Evolutionary conservation across 1,140 invertebrate genomes (phyloP), one percentile per base, ranked within the genome.

Genomic region (Euglossa dilemma): DNA sequence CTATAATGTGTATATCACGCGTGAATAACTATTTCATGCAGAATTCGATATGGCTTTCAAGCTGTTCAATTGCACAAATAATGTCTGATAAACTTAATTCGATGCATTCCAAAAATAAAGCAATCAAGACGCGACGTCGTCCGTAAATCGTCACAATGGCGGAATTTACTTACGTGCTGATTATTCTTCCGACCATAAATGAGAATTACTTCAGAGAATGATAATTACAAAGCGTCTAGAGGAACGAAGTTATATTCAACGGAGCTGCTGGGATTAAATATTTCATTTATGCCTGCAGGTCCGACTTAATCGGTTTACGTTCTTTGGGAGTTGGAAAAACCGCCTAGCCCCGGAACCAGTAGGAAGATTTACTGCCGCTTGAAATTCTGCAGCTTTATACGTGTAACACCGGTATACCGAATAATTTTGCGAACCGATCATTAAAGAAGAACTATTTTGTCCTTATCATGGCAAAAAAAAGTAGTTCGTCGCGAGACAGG

Each of bases 271-370:
- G 80, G 72, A 82, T 82, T 78, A 78, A 83, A 78, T 78, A 69
- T 83, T 83, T 83, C 74, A 78, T 83, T 83, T 83, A 78, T 83
- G 75, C 47, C 66, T 59, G 75, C 67, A 78, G 66, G 72, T 76
- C 80, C 80, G 54, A 82, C 80, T 83, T 83, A 83, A 83, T 83
- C 81, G 81, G 81, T 83, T 83, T 82, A 82, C 73, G 73, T 82
- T 82, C 80, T 75, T 66, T 64, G 45, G 72, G 72, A 82, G 80
- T 76, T 76, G 80, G 73, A 82, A 82, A 82, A 82, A 82, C 80
- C 63, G 43, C 63, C 72, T 76, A 82, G 79, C 18, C 50, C 47
- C 54, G 23, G 28, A 76, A 82, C 52, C 28, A 18, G 63, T 67
- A 59, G 80, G 76, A 82, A 76, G 80, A 82, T 82, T 82, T 82